Conservation (phyloP, 1,140 invertebrate species). For the Rhynchophorus ferrugineus region DNA sequence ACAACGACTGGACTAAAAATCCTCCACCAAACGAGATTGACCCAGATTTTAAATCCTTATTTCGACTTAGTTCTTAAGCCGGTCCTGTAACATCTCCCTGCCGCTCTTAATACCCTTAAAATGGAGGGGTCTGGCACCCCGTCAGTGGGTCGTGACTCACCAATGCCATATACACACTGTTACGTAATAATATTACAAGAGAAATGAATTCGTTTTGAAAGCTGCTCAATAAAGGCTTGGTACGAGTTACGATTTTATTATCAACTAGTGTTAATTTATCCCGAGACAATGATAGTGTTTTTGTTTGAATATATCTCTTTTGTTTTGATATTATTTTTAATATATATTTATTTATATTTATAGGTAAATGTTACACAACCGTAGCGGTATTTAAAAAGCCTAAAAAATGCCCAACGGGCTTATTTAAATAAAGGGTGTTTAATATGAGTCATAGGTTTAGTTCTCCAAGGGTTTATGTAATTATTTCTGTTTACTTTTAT, state of each 20-base stretch:
- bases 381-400: no score
- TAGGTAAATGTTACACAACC: no score
- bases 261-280: no score
- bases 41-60: neutral
- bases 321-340: no score
- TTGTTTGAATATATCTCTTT: no score
- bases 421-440: no score
- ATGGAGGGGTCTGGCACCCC: constrained; percentile 1
- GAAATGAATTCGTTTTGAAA: constrained; percentile 1
- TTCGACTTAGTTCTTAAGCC: neutral
- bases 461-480: no score
- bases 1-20: no score
- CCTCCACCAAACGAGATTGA: neutral
- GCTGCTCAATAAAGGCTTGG: neutral
- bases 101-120: constrained; percentile 7
- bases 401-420: no score
- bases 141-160: constrained; percentile 1
- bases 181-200: constrained; percentile 7
- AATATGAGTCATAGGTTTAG: no score
- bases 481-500: no score
- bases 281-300: neutral
- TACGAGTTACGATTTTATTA: neutral
- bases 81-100: neutral
- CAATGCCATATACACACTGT: constrained; percentile 7
- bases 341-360: no score